Evolutionary conservation across 2,113 vertebrate genomes (phyloP), one percentile per base, ranked within the genome.

Genomic region (Oxyura jamaicensis): DNA sequence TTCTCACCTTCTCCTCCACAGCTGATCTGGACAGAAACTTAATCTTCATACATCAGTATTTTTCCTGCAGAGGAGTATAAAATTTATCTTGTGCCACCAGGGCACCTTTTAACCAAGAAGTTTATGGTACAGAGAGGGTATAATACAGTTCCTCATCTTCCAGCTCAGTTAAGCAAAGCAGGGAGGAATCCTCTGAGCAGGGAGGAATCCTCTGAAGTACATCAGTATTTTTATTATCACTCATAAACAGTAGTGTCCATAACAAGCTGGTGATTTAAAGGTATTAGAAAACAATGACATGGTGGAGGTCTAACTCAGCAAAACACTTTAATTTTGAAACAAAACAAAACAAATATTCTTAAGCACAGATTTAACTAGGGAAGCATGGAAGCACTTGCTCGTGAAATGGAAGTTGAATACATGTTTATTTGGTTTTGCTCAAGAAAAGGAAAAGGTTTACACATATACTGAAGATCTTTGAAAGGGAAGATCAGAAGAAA

Each of bases 81-180:
- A 93, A 86, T 90, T 86, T 71, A 65, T 52, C 52, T 81, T 28
- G 11, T 65, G 41, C 41, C 28, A 90, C 36, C 22, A 81, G 46
- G 33, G n/a, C 18, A 84, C 52, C 35, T 91, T 78, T 6, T 58
- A 94, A 48, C 29, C 23, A 83, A 68, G 42, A 56, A 75, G 63
- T 93, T 88, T 83, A 93, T 78, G 76, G 68, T 20, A 91, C 39
- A 69, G 35, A 66, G n/a, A 59, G 26, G 31, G 13, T 13, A 53
- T 74, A 86, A 91, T 96, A 93, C 90, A 86, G 29, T 83, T 63
- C 69, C 73, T 92, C 77, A 91, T 95, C 86, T 96, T 95, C 80
- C 92, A 93, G 76, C 29, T 96, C 95, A 93, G 83, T 95, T 95
- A 96, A 94, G 86, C 91, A 94, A 88, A 95, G 23, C 79, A 78